Base-by-base conservation (phyloP, 2,797 vertebrate genomes). In the Aeoliscus strigatus region DNA sequence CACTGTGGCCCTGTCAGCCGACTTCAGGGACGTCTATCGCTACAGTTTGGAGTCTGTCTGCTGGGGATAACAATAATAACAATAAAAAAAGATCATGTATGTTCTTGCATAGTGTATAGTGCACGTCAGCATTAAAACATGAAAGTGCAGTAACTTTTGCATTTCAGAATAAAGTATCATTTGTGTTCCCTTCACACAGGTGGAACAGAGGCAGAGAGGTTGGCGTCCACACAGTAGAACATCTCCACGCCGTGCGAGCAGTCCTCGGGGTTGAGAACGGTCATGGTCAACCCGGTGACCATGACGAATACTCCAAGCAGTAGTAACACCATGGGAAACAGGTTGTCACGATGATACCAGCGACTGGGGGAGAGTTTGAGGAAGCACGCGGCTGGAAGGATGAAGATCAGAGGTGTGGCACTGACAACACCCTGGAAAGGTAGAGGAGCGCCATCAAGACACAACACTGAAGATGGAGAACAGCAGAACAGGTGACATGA, bases 341-440 rank as follows among this genome's bases (percentile, higher is more conserved):
- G 17, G 42, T 91, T 93, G 69, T 92, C 87, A 1, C 59, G 51
- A 33, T 90, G 87, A 65, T 83, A 90, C 92, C 91, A 94, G 34
- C 73, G 81, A 16, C 91, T 87, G 12, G 87, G 30, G 6, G 92
- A 93, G 34, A 97, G 87, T 64, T 87, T 96, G 57, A 99, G 81
- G 66, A 91, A 96, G 71, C 96, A 98, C 0, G 91, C 94, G 0
- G 93, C 85, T 2, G 95, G 94, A 33, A 97, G 85, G 80, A 98
- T 93, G 88, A 98, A 98, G 79, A 99, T 91, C 38, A 99, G 84
- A 0, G 95, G 96, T 3, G 86, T 89, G n/a, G 95, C 94, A 29
- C 91, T 93, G 69, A 98, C 56, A 34, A 90, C 85, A 17, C 95
- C 96, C 96, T 99, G 83, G 8, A 51, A 15, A 14, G 15, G 33